These are phyloP conservation scores for Rhinophrynus dorsalis DNA, from an alignment of 2,797 vertebrate species.

Conservation along the genomic window DNA sequence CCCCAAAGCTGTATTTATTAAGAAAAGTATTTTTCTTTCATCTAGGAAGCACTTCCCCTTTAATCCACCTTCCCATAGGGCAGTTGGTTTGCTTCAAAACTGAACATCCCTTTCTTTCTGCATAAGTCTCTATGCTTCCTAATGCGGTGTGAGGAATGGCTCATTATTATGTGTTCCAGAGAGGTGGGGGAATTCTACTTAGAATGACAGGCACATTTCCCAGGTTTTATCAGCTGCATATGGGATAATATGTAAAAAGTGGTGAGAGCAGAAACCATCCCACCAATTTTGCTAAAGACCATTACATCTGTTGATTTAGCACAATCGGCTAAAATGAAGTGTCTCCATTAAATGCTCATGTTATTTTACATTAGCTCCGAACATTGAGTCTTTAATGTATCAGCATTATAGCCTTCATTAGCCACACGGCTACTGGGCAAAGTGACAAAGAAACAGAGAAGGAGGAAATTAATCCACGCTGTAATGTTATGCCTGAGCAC, in stretches of 20 bases:
- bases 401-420: constrained; percentile 36
- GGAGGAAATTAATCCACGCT: constrained; percentile 1
- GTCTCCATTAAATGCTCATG: constrained; percentile 19
- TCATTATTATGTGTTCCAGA: neutral
- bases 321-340: neutral
- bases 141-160: neutral
- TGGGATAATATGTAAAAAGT: constrained; percentile 10
- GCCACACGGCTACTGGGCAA: constrained; percentile 15
- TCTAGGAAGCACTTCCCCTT: too few relatives aligned
- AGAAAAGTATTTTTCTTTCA: too few relatives aligned
- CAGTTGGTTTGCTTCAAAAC: too few relatives aligned
- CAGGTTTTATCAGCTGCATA: neutral
- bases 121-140: too few relatives aligned
- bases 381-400: constrained; percentile 35
- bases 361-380: constrained; percentile 30
- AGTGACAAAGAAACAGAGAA: neutral
- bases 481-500: neutral
- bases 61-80: too few relatives aligned
- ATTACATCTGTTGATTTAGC: constrained; percentile 27
- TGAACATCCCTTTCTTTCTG: too few relatives aligned
- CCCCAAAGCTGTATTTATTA: too few relatives aligned
- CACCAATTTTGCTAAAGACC: constrained; percentile 12
- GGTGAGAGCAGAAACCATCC: neutral
- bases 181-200: neutral
- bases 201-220: neutral